Base-by-base conservation (phyloP, 2,888 invertebrate genomes). In the Xanthorhoe designata region DNA sequence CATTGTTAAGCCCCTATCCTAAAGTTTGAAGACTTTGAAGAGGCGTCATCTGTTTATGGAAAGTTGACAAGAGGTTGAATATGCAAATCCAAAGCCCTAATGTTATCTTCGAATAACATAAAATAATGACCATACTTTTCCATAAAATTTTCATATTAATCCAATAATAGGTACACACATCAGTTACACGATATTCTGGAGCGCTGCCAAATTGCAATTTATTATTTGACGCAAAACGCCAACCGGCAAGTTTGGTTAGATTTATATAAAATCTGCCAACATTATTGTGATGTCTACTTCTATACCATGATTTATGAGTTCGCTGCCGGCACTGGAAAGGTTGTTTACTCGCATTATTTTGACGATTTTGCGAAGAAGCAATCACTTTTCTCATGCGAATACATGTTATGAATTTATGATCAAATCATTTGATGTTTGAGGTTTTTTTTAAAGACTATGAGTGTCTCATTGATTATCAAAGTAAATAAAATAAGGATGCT, bases 141-240 rank as follows among this genome's bases (percentile, higher is more conserved):
- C 68, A 72, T 74, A 63, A 69, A 66, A 62, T 62, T 65, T 67
- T 71, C 55, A 70, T 69, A 70, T 74, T 62, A 72, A 72, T 70
- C 69, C 68, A 66, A 70, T 78, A 79, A 77, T 74, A 78, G 71
- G 67, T 72, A 52, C 67, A 77, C 72, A 75, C 74, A 80, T 81
- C 76, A 75, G 71, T 76, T 73, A 74, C 75, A 67, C 68, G 72
- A 76, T 77, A 70, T 72, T 75, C 81, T 87, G 87, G 87, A 79
- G 38, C 61, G 59, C 56, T 69, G 88, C 88, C 88, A 88, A 84
- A 77, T 78, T 78, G 73, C 78, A 79, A 86, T 87, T 84, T 87
- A 87, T 85, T 82, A 80, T 81, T 81, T 87, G 87, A 87, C 87
- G 86, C 80, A 85, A 76, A 75, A 74, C 75, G 76, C 74, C 71